Base-by-base conservation (phyloP, 2,888 invertebrate genomes). In the Branchipolynoe longqiensis region DNA sequence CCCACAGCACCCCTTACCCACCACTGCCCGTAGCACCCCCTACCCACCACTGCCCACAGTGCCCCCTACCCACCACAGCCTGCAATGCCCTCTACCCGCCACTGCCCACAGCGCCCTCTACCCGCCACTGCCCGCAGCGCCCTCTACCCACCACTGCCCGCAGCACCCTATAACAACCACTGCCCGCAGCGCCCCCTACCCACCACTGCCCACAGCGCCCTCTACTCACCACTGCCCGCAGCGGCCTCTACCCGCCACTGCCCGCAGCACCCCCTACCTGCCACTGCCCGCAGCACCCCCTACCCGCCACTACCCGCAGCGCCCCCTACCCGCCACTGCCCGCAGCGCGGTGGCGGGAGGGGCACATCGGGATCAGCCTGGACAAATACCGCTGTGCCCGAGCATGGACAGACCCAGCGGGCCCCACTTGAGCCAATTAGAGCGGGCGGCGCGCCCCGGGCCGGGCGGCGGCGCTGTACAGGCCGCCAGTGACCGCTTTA, bases 351-450 rank as follows among this genome's bases (percentile, higher is more conserved):
- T 12, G 8, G 64, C 6, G 64, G 33, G 33, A 31, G 28, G 31
- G 64, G 64, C n/a, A 8, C 22, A 22, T 4, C 58, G 6, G 64
- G 64, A 64, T 33, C 33, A 64, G 64, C 31, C 64, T 64, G 64
- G 64, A 64, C 64, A 64, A 64, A 64, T 64, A 64, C 28, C 64
- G 28, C 64, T 64, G 33, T 33, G 12, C 4, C 31, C n/a, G 64
- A 31, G 33, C 64, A 28, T 22, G 64, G 31, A 64, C 64, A 64
- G 64, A 64, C 33, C 64, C 64, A 12, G 12, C 4, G 33, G 64
- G 64, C 22, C 64, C 64, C 33, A 31, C 64, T 64, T 33, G 33
- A 33, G 64, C 64, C 64, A 64, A 31, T 64, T 64, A 64, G 28
- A 64, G 64, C 64, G 8, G 8, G 33, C 33, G 33, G 33, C 6